Evolutionary conservation across 2,888 invertebrate species (phyloP).

Genomic region (Drosophila fulvimacula): DNA sequence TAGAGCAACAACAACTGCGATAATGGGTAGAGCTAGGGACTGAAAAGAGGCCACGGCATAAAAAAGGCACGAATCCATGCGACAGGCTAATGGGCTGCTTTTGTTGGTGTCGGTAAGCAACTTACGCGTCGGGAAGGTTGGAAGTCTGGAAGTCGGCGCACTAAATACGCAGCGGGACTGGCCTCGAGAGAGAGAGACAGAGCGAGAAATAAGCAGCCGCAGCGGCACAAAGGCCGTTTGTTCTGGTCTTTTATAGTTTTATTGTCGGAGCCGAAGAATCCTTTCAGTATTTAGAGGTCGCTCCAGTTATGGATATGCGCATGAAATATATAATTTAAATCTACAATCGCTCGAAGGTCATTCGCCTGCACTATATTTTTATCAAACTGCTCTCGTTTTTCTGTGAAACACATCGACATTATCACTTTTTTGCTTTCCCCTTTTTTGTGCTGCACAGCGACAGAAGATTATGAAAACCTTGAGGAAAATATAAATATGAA

Average conservation of each 20-base stretch:
- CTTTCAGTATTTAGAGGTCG: slow-evolving; percentile 55
- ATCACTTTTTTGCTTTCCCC: slow-evolving; percentile 25
- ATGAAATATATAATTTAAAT: slow-evolving; percentile 76
- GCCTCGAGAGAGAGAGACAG: slow-evolving; percentile 62
- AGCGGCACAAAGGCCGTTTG: slow-evolving; percentile 68
- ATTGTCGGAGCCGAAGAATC: slow-evolving; percentile 58
- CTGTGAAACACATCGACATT: slow-evolving; percentile 41
- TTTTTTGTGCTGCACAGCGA: slow-evolving; percentile 13
- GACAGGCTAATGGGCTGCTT: slow-evolving; percentile 36
- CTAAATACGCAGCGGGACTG: slow-evolving; percentile 80
- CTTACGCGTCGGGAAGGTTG: slow-evolving; percentile 57
- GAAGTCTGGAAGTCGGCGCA: slow-evolving; percentile 55
- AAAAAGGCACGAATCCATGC: slow-evolving; percentile 19
- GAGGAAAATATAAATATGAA: slow-evolving; percentile 43
- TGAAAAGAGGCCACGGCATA: slow-evolving; percentile 13
- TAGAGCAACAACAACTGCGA: slow-evolving; percentile 10
- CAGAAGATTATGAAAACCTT: slow-evolving; percentile 64
- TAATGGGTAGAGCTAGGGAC: slow-evolving; percentile 12
- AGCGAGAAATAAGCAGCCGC: slow-evolving; percentile 19
- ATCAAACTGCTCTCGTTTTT: slow-evolving; percentile 67
- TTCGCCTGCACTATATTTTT: slow-evolving; percentile 48
- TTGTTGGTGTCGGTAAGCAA: slow-evolving; percentile 33
- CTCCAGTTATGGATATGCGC: slow-evolving; percentile 61
- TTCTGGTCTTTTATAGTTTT: slow-evolving; percentile 82
- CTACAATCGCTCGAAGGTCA: slow-evolving; percentile 70